phyloP scores from a whole-genome alignment of 2,797 vertebrate genomes.

The Masticophis lateralis region DNA sequence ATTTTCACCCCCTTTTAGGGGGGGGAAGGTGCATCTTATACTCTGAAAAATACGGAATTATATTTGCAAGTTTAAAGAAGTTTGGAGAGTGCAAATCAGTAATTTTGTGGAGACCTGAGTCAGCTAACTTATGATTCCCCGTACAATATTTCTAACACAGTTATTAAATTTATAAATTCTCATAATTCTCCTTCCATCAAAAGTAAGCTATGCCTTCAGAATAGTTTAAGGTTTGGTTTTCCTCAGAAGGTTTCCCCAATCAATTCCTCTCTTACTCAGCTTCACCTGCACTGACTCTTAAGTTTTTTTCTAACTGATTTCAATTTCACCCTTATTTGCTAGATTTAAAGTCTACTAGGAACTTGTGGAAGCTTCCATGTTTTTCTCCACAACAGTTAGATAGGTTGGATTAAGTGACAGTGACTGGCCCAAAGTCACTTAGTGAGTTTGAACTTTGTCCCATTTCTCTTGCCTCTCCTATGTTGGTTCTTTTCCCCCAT shows the following conservation, averaged over 20 bases:
- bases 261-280: neutral
- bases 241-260: neutral
- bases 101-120: neutral
- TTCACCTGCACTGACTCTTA: neutral
- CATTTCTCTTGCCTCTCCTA: neutral
- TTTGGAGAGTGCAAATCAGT: neutral
- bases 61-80: neutral
- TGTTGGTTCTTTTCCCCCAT: neutral
- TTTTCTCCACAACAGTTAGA: neutral
- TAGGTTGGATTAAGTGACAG: neutral
- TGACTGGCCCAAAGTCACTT: neutral
- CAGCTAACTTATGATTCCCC: neutral
- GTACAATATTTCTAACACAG: neutral
- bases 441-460: neutral
- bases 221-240: neutral
- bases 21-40: too few species aligned
- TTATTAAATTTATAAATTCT: neutral
- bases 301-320: neutral
- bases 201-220: neutral
- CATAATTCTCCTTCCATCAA: neutral
- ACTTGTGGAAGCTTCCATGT: neutral
- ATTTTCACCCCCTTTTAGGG: too few species aligned
- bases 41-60: neutral
- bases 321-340: neutral
- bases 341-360: neutral